Percentiles rank a stretch among this genome's conserved stretches.
Evolutionary conservation across 2,888 invertebrate species (phyloP).

Genomic region (Andrena flavipes): DNA sequence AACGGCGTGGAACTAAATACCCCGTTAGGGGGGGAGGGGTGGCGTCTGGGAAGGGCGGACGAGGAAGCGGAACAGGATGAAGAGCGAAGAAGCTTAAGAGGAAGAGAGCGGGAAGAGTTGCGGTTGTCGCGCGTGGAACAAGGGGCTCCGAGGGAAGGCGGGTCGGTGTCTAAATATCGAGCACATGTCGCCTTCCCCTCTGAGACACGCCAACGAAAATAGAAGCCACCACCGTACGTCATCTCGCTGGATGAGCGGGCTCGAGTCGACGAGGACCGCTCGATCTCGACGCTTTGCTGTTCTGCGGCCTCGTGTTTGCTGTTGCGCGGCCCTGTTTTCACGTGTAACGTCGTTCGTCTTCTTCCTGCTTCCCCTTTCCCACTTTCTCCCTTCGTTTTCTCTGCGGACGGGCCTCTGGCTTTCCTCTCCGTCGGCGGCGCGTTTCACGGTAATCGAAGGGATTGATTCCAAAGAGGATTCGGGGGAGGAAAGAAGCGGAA

Average conservation of each 20-base stretch:
- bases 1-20: conserved; percentile 76
- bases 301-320: conserved; percentile 66
- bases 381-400: neutral
- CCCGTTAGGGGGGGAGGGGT: conserved; percentile 48
- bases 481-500: conserved; percentile 14
- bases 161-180: conserved; percentile 80
- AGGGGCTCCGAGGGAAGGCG: conserved; percentile 53
- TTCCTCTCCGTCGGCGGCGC: neutral
- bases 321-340: conserved; percentile 70
- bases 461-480: neutral
- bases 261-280: conserved; percentile 16
- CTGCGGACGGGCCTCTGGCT: neutral
- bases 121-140: conserved; percentile 17
- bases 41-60: conserved; percentile 19
- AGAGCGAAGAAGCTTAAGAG: conserved; percentile 4
- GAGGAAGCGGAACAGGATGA: conserved; percentile 38
- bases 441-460: neutral
- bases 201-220: conserved; percentile 78
- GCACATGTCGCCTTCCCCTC: conserved; percentile 78
- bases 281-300: conserved; percentile 29
- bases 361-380: conserved; percentile 32
- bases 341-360: conserved; percentile 45
- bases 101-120: neutral
- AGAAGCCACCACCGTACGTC: conserved; percentile 81
- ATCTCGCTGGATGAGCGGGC: conserved; percentile 70